Evolutionary conservation across 2,113 vertebrate genomes (phyloP).

Genomic region (Odocoileus hemionus): DNA sequence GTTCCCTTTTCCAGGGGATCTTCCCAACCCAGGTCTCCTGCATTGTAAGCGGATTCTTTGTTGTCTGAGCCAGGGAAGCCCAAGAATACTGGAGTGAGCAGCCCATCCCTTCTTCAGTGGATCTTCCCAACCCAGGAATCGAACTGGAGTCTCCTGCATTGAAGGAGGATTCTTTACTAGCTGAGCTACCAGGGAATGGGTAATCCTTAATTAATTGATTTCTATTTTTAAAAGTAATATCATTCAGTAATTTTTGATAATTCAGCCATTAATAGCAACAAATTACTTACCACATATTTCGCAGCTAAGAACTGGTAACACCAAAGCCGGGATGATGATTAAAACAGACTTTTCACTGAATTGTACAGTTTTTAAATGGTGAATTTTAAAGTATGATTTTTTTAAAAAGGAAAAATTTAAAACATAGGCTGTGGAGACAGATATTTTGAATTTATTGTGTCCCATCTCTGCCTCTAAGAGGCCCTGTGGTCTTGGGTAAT

Average conservation of each 20-base stretch:
- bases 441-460: not conserved
- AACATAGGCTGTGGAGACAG: not conserved
- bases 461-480: not conserved
- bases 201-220: not conserved
- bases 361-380: not conserved
- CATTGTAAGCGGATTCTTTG: not conserved
- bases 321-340: not conserved
- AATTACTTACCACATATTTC: not conserved
- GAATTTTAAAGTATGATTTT: not conserved
- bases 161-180: not conserved
- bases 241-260: not conserved
- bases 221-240: slow-evolving; percentile 30
- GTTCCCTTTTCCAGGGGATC: not conserved
- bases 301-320: not conserved
- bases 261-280: not conserved
- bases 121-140: not conserved
- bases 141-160: not conserved
- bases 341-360: not conserved
- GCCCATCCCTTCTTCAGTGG: not conserved
- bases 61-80: not conserved
- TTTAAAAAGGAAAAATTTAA: not conserved
- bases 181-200: not conserved
- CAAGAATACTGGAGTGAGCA: not conserved
- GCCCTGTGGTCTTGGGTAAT: not conserved
- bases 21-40: not conserved